Base-by-base conservation (phyloP, 1,140 invertebrate genomes). In the Temnothorax longispinosus region DNA sequence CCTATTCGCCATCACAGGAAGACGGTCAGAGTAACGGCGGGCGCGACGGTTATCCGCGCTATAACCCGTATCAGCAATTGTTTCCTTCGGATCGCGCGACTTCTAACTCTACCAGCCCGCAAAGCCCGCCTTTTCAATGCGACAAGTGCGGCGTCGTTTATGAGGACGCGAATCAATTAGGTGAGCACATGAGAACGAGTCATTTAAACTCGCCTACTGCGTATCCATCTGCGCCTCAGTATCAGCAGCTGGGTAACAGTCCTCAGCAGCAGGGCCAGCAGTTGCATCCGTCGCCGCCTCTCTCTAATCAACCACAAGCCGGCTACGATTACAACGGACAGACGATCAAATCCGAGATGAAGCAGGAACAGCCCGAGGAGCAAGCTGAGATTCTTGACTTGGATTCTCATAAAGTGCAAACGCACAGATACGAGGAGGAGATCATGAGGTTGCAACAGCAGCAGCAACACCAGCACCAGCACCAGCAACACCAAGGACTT, bases 301-400 rank as follows among this genome's bases (percentile, higher is more conserved):
- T 93, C 74, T 65, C 93, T 65, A 92, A n/a, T 91, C 95, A 93
- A 3, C 89, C 91, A 15, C 92, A 96, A 93, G 94, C 96, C 52
- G 88, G 87, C 4, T 95, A 95, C 56, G 93, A 94, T 38, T 96
- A 95, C 27, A 90, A 91, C 11, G 67, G 92, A 67, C 76, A 93
- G 18, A 78, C 90, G 5, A 86, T 94, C 8, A 97, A 97, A 91
- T 78, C 94, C 0, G 87, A 89, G 0, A 94, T 91, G 4, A 95
- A 95, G 64, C 93, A 97, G 85, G 97, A 97, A 88, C 96, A 56
- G 5, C 72, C 96, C 38, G 97, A 97, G 90, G 97, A 97, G 85
- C 96, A 97, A 18, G 97, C 97, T 2, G 98, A 98, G 91, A 97
- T 99, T 82, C 95, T 99, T 52, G 98, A 99, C 94, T 95, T 99